These are phyloP conservation scores for Amiota minor DNA, from an alignment of 2,888 invertebrate species.

Conservation along the genomic window DNA sequence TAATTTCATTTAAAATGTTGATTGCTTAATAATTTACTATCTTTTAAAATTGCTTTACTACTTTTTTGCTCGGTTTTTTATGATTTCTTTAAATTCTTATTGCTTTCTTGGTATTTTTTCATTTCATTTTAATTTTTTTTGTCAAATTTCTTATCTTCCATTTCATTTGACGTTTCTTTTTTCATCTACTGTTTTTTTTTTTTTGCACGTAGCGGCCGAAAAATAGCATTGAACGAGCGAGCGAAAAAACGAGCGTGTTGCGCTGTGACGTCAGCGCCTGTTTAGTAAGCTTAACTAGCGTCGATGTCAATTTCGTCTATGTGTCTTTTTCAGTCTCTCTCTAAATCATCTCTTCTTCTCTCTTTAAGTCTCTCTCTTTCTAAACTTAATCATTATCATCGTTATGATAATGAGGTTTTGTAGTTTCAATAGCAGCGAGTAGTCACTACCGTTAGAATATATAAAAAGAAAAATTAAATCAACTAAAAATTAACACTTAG, in stretches of 20 bases:
- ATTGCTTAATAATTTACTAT: background rate
- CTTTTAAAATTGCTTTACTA: background rate
- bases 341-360: too few relatives aligned
- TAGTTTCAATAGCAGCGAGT: too few relatives aligned
- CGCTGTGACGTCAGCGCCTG: constrained; percentile 60
- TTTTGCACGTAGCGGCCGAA: background rate
- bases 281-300: background rate
- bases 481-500: too few relatives aligned
- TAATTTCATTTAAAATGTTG: too few relatives aligned
- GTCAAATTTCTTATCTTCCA: constrained; percentile 34
- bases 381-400: too few relatives aligned
- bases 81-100: background rate
- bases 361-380: too few relatives aligned
- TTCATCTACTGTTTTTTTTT: background rate
- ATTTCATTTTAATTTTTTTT: constrained; percentile 41
- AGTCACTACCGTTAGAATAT: too few relatives aligned
- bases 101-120: background rate
- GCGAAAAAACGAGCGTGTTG: constrained; percentile 29
- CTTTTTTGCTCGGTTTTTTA: too few relatives aligned
- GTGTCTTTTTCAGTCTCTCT: background rate
- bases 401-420: too few relatives aligned
- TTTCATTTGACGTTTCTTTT: constrained; percentile 21
- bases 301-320: background rate
- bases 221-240: background rate
- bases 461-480: too few relatives aligned